These are phyloP conservation scores for Cetoscarus ocellatus DNA, from an alignment of 2,797 vertebrate species.

Conservation along the genomic window DNA sequence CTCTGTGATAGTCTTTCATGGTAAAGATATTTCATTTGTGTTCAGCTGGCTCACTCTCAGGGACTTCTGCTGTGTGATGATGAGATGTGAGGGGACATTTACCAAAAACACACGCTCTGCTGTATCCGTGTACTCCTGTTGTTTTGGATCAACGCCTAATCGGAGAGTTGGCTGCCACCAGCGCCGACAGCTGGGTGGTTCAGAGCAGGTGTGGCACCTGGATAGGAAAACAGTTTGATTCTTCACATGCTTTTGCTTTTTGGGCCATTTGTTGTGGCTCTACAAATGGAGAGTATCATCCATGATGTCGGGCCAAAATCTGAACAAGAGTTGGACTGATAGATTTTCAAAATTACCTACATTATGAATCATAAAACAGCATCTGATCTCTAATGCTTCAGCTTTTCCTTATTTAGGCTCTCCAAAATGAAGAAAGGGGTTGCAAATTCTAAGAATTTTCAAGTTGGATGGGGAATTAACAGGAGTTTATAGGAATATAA, in stretches of 20 bases:
- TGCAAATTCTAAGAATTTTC: too few relatives aligned
- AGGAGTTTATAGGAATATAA: too few relatives aligned
- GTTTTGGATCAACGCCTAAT: constrained; percentile 50
- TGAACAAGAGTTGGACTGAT: neutral
- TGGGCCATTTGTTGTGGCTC: constrained; percentile 5
- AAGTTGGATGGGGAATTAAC: too few relatives aligned
- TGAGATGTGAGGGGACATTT: constrained; percentile 19
- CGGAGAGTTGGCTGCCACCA: constrained; percentile 49
- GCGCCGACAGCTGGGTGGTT: constrained; percentile 31
- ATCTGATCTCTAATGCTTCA: too few relatives aligned
- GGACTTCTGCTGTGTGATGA: constrained; percentile 8
- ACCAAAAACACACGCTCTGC: constrained; percentile 21
- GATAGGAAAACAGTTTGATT: neutral
- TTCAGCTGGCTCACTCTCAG: constrained; percentile 39
- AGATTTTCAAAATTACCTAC: too few relatives aligned
- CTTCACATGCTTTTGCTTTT: constrained; percentile 4
- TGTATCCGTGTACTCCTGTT: constrained; percentile 24
- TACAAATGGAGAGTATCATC: neutral
- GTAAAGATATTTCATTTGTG: constrained; percentile 44
- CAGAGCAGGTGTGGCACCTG: constrained; percentile 41
- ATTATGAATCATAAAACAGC: too few relatives aligned
- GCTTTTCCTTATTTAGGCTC: too few relatives aligned
- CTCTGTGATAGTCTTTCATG: constrained; percentile 38
- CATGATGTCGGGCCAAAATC: constrained; percentile 1
- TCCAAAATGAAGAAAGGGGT: too few relatives aligned